Evolutionary conservation across 2,888 invertebrate species (phyloP), one percentile per base, ranked within the genome.

Genomic region (Stictocephala bisonia): DNA sequence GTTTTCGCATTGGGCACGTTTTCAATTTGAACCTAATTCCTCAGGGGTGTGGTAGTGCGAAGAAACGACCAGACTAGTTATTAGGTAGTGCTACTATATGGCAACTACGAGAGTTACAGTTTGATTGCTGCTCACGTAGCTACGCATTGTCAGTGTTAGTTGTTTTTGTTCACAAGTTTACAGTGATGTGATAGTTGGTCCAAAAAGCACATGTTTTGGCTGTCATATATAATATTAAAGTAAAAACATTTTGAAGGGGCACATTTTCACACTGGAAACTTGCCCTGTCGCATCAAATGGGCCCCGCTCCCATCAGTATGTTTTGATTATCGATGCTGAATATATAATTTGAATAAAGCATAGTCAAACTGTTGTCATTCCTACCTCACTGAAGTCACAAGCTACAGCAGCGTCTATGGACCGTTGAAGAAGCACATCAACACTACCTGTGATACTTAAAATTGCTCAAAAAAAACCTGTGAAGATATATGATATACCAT

Each of bases 321-420:
- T 4, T 44, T 15, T 44, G n/a, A 3, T 3, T 3, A 7, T 44
- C n/a, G 44, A 2, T 44, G 18, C n/a, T 3, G 44, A n/a, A 44
- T 44, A 44, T 15, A 44, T 44, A 44, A 44, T n/a, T 27, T 20
- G 69, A 72, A 51, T 53, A 71, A 13, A 69, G 44, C 50, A 72
- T 72, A 11, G 51, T 75, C 3, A 60, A 60, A 15, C 29, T 75
- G 11, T 31, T 73, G 13, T 72, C 72, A 22, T 75, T 75, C 66
- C 70, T 69, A 4, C 73, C 75, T 22, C 75, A 75, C 51, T 73
- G 73, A 26, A 72, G 51, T 50, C 75, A 75, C 44, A 2, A 44
- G 44, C 7, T 44, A 44, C 44, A 44, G 9, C 7, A 73, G 70
- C 13, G 73, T 71, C 20, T 70, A 20, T 15, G 66, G 66, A 15